phyloP scores from a whole-genome alignment of 2,113 vertebrate species.

The Irena cyanogastra region DNA sequence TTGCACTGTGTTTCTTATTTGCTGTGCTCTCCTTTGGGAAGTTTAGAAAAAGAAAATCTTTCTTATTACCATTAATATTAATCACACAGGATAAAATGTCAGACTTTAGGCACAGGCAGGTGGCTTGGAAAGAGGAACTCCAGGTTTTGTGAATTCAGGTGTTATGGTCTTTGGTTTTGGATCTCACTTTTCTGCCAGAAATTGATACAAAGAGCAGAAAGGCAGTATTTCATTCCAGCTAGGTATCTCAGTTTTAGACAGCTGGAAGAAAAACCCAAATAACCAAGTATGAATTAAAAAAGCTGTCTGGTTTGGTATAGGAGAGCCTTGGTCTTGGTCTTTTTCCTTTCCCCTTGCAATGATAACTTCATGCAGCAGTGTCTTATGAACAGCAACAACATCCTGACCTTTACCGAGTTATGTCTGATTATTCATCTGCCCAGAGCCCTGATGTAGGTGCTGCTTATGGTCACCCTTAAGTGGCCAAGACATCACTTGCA shows the following conservation, averaged over 20 bases:
- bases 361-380: neutral
- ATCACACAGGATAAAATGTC: neutral
- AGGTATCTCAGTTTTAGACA: neutral
- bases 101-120: neutral
- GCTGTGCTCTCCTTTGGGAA: neutral
- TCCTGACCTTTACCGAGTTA: neutral
- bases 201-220: neutral
- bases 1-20: neutral
- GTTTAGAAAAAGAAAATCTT: neutral
- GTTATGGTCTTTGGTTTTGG: neutral
- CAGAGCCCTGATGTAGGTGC: neutral
- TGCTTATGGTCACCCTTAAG: neutral
- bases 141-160: neutral
- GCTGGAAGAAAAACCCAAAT: neutral
- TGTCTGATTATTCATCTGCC: neutral
- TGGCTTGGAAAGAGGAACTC: neutral
- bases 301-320: neutral
- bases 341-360: neutral
- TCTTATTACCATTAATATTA: neutral
- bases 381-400: neutral
- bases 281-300: neutral
- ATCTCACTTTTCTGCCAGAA: neutral
- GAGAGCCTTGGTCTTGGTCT: neutral
- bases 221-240: neutral
- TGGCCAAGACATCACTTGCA: neutral